phyloP scores from a whole-genome alignment of 2,888 invertebrate species.

The Lasioglossum zephyrum region DNA sequence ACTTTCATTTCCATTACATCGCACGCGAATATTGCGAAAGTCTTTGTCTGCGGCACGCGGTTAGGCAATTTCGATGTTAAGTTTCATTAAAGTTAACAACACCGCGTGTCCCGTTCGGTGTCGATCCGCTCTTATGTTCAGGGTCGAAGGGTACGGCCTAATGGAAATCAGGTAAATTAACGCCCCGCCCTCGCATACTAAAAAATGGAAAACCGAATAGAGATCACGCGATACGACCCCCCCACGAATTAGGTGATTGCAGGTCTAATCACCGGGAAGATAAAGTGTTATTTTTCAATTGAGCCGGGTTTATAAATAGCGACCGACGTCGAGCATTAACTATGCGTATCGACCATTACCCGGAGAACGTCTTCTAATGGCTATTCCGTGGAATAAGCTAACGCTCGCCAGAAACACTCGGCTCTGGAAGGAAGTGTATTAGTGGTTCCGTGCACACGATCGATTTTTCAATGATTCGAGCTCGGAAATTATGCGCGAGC shows the following conservation, averaged over 20 bases:
- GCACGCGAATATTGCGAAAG: conserved; percentile 28
- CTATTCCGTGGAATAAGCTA: neutral
- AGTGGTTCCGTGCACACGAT: neutral
- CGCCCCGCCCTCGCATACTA: neutral
- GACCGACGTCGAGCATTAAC: neutral
- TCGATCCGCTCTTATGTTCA: neutral
- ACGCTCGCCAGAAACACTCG: neutral
- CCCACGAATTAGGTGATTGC: conserved; percentile 33
- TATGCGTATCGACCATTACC: neutral
- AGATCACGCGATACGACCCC: neutral
- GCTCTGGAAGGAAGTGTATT: neutral
- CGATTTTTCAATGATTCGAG: neutral
- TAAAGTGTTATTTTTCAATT: neutral
- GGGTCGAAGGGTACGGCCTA: conserved; percentile 22
- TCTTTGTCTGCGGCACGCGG: conserved; percentile 5
- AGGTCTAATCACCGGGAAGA: neutral
- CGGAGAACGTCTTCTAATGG: neutral
- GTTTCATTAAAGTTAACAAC: conserved; percentile 57
- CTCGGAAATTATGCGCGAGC: neutral
- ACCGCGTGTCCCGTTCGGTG: neutral
- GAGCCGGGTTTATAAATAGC: neutral
- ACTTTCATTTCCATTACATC: conserved; percentile 54
- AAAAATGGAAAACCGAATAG: neutral
- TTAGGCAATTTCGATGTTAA: conserved; percentile 44
- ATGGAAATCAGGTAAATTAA: conserved; percentile 48